Evolutionary conservation across 1,140 invertebrate genomes (phyloP).

Genomic region (Steinernema khuongi): DNA sequence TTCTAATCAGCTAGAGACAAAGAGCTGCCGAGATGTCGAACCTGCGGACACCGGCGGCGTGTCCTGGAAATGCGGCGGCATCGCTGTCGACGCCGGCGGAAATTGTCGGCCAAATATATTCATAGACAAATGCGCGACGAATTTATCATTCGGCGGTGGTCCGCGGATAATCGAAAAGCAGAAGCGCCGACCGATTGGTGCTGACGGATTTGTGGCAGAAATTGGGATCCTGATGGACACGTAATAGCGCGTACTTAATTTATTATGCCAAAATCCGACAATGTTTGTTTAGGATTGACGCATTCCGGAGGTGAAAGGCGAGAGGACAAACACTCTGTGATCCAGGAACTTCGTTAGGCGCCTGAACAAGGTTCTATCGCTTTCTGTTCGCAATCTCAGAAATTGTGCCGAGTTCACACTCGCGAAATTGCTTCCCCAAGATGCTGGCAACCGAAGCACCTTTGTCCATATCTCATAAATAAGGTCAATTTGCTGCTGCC

Average conservation of each 20-base stretch:
- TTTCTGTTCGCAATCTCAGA: no score
- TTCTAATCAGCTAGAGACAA: no score
- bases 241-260: constrained; percentile 5
- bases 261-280: constrained; percentile 13
- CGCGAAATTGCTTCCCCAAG: no score
- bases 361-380: neutral
- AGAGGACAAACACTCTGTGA: neutral
- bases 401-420: no score
- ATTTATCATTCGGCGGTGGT: constrained; percentile 6
- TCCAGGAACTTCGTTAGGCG: neutral
- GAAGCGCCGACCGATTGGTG: neutral
- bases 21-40: neutral
- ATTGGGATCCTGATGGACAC: neutral
- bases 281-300: constrained; percentile 10
- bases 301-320: neutral
- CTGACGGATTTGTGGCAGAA: neutral
- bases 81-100: no score
- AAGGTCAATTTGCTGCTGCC: no score
- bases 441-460: no score
- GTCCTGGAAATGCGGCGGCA: neutral
- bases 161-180: neutral
- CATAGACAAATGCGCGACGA: constrained; percentile 10
- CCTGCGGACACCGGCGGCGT: neutral
- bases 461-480: no score
- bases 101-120: constrained; percentile 15